These are phyloP conservation scores for Neotoma lepida DNA, from an alignment of 2,113 vertebrate genomes.

Conservation along the genomic window DNA sequence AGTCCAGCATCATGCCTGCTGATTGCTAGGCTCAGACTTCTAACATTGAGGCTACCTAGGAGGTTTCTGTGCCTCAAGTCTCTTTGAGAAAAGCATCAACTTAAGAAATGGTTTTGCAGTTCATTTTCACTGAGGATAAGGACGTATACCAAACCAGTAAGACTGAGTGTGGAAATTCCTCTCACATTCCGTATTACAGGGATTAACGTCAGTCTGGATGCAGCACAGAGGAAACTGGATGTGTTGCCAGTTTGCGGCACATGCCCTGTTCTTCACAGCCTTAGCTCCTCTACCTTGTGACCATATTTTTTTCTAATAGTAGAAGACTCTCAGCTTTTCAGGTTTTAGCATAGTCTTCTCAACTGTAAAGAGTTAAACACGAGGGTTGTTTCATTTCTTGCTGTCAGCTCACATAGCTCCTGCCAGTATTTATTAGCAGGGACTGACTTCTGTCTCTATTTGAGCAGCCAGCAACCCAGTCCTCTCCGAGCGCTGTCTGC, in stretches of 20 bases:
- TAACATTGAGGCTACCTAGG: neutral
- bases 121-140: neutral
- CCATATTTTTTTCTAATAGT: neutral
- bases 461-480: conserved; percentile 37
- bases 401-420: conserved; percentile 37
- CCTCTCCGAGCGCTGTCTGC: conserved; percentile 61
- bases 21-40: neutral
- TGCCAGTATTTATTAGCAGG: conserved; percentile 38
- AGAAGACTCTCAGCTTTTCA: conserved; percentile 37
- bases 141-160: conserved; percentile 6
- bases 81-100: neutral
- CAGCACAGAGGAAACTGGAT: neutral
- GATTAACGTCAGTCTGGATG: neutral
- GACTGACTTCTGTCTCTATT: conserved; percentile 65
- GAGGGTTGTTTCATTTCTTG: neutral
- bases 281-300: neutral
- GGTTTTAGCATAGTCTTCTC: neutral
- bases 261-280: neutral
- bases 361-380: neutral
- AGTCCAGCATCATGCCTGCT: neutral
- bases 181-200: neutral
- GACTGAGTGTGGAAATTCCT: neutral
- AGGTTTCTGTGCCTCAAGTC: neutral
- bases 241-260: neutral
- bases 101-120: neutral